Base-by-base conservation (phyloP, 2,797 vertebrate species). In the Calcarius lapponicus region DNA sequence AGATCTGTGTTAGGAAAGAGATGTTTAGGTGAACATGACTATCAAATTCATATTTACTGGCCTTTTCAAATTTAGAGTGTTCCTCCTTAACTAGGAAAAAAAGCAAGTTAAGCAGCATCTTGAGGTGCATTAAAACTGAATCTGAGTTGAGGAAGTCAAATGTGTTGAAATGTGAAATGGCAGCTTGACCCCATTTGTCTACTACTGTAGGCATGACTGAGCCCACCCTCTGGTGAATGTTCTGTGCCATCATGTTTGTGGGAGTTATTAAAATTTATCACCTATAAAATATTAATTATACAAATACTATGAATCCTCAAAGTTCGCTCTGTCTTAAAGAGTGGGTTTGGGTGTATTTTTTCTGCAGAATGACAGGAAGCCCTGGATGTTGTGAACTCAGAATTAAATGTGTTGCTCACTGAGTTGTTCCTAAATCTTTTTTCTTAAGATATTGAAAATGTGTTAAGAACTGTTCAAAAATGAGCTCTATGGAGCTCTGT, bases 241-340 rank as follows among this genome's bases (percentile, higher is more conserved):
- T 78, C 61, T 60, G 32, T 87, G 50, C 67, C 60, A 6, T 70
- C 31, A 20, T 83, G 91, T 85, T 64, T 70, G n/a, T 74, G 45
- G 31, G 36, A 92, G 22, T 73, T 95, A 86, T 84, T 93, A 91
- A 95, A 92, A 85, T 88, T 81, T 67, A 91, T 91, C 34, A 81
- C 13, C 28, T 54, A 48, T 94, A 58, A 90, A 93, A 82, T 81
- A 93, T 82, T 87, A 87, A 88, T 64, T 72, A 4, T 83, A 74
- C 40, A 70, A 92, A 83, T 83, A 72, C 42, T 73, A 34, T 17
- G 8, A 90, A 80, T 78, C 22, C 36, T 86, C 34, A 45, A 64
- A 56, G 42, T 73, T 76, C 17, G 26, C 17, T 76, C 17, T 53
- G 0, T 58, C 20, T 84, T 80, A 79, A 51, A n/a, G 25, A 17